These are phyloP conservation scores for Procambarus clarkii DNA, from an alignment of 1,140 invertebrate genomes.

Conservation along the genomic window DNA sequence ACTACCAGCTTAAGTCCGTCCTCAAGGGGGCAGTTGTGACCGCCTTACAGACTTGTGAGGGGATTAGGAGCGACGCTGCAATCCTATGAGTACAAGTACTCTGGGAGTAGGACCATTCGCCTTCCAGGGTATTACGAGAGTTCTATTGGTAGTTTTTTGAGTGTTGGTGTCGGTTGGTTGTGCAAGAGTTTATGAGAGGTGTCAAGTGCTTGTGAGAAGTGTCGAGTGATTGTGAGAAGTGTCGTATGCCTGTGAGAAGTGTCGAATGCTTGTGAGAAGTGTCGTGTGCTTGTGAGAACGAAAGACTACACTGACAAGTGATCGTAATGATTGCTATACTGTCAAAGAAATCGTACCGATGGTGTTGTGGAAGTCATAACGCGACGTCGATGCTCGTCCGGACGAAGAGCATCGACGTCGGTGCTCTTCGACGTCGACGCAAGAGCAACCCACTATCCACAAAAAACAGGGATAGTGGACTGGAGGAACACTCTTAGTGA, in stretches of 20 bases:
- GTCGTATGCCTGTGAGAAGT: not conserved
- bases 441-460: no score
- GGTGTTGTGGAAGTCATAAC: no score
- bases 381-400: no score
- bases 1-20: constrained; percentile 23
- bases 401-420: no score
- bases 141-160: no score
- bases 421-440: no score
- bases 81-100: not conserved
- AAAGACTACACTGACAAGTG: no score
- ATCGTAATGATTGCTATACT: no score
- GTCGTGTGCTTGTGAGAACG: not conserved
- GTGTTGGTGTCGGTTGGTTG: no score
- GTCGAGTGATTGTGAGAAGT: not conserved
- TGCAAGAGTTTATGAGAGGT: not conserved
- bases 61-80: constrained; percentile 4
- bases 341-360: no score
- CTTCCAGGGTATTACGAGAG: not conserved
- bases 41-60: not conserved
- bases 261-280: not conserved
- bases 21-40: constrained; percentile 28
- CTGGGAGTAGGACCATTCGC: not conserved
- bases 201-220: not conserved
- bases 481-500: no score
- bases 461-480: no score